Conservation (phyloP, 2,797 vertebrate genomes). For the Chrysolophus pictus region DNA sequence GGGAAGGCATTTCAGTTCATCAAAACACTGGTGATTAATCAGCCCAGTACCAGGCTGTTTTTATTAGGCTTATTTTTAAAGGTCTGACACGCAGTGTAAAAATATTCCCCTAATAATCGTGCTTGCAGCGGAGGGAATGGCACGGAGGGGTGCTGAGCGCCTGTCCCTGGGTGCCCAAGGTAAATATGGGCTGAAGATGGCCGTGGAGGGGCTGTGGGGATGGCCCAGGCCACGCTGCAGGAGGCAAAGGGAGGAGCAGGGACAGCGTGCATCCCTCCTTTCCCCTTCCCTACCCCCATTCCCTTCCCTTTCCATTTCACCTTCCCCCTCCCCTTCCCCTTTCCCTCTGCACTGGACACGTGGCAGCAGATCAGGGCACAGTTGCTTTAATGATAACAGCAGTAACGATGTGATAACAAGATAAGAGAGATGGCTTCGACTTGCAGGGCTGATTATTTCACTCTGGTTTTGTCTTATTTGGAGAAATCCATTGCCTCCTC, state of each 20-base stretch:
- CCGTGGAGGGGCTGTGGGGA: neutral
- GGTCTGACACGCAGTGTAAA: constrained; percentile 50
- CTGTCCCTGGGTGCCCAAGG: neutral
- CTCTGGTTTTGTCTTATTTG: neutral
- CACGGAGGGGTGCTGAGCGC: neutral
- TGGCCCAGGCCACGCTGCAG: neutral
- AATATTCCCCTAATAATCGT: constrained; percentile 36
- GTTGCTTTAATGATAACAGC: neutral
- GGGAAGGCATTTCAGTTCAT: constrained; percentile 70
- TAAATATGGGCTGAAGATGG: neutral
- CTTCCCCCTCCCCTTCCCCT: neutral
- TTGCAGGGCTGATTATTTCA: neutral
- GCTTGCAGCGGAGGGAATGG: neutral
- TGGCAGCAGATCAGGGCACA: neutral
- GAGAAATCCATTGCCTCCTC: neutral
- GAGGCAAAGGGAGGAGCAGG: neutral
- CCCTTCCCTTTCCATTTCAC: no score
- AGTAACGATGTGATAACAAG: neutral
- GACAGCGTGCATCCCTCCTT: neutral
- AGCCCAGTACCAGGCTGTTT: constrained; percentile 64
- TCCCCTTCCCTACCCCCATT: neutral
- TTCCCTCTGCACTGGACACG: neutral
- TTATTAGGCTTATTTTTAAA: constrained; percentile 75
- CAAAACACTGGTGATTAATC: constrained; percentile 73
- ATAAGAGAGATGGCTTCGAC: neutral